Percentiles rank a stretch among this genome's conserved stretches.
phyloP scores from a whole-genome alignment of 2,888 invertebrate genomes.

The Volucella bombylans region DNA sequence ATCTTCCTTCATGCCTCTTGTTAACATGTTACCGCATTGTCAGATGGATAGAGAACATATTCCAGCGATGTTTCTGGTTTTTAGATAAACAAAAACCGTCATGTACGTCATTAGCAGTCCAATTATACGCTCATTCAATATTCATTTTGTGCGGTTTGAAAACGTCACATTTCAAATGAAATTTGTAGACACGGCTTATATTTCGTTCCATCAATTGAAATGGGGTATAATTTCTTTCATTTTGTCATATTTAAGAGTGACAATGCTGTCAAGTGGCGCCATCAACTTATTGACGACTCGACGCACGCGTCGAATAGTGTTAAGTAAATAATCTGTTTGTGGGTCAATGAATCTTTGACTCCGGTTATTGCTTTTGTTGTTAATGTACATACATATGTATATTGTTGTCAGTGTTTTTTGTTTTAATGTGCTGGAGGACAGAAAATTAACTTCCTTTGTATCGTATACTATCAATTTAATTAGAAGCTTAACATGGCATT shows the following conservation, averaged over 20 bases:
- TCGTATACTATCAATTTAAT: too few relatives aligned
- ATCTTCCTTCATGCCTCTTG: too few relatives aligned
- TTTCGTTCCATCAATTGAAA: neutral
- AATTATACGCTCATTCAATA: neutral
- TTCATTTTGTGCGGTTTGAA: constrained; percentile 3
- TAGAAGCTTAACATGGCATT: too few relatives aligned
- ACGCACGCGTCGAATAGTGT: neutral
- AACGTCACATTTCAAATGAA: constrained; percentile 21
- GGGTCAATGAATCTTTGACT: constrained; percentile 10
- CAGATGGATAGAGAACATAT: neutral
- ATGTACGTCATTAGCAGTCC: neutral
- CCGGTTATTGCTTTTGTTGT: neutral
- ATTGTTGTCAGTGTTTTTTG: too few relatives aligned
- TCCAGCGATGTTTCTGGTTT: constrained; percentile 17
- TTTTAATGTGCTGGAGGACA: neutral
- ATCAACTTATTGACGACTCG: constrained; percentile 5
- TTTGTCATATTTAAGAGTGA: neutral
- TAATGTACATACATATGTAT: too few relatives aligned
- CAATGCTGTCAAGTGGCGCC: constrained; percentile 38
- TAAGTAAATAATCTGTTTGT: constrained; percentile 1
- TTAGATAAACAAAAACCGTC: constrained; percentile 7
- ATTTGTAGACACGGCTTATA: constrained; percentile 2
- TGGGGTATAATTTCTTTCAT: neutral
- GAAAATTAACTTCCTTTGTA: neutral
- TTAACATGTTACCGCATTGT: neutral